A percentile compares a stretch with the other conserved stretches of the same genome.
These are phyloP conservation scores for Lophochroa leadbeateri DNA, from an alignment of 2,113 vertebrate species.

Conservation along the genomic window DNA sequence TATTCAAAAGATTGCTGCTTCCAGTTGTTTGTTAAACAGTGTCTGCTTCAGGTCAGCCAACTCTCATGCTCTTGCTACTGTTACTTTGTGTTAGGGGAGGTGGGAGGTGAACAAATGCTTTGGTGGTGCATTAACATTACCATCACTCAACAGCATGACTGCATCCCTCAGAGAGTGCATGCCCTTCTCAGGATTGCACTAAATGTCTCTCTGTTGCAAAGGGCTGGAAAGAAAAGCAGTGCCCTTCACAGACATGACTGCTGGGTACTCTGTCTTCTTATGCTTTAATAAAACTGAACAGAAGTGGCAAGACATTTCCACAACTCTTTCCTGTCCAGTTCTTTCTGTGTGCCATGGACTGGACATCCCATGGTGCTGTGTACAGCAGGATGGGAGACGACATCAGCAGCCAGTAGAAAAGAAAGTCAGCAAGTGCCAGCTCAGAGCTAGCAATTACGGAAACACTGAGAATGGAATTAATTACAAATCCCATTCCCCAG, in stretches of 20 bases:
- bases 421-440: background rate
- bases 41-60: background rate
- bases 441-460: background rate
- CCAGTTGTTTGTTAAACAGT: background rate
- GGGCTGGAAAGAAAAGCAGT: background rate
- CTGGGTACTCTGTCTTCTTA: background rate
- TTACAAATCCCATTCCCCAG: background rate
- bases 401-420: background rate
- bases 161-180: rapidly evolving
- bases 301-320: background rate
- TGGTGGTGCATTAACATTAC: background rate
- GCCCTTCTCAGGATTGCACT: background rate
- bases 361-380: background rate
- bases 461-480: background rate
- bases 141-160: background rate
- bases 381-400: background rate
- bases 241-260: background rate
- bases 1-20: background rate
- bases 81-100: background rate
- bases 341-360: background rate
- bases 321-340: background rate
- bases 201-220: background rate
- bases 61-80: background rate
- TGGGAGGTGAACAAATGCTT: background rate
- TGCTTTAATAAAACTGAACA: background rate